These are phyloP conservation scores for Hoplostethus mediterraneus DNA, from an alignment of 2,797 vertebrate species.

Conservation along the genomic window DNA sequence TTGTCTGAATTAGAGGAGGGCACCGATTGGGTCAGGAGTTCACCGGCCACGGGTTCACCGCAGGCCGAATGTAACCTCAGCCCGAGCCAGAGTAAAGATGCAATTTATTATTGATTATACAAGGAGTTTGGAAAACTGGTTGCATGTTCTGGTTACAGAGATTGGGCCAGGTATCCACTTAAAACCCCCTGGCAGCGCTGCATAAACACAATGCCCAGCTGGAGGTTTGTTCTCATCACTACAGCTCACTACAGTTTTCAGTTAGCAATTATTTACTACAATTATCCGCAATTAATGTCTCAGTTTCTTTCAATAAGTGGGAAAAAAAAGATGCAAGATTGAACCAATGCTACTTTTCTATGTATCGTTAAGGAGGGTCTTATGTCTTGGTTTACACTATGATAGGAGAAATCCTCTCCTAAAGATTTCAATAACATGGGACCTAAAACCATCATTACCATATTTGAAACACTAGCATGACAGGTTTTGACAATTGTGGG, in stretches of 20 bases:
- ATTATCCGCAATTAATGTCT: neutral
- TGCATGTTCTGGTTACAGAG: neutral
- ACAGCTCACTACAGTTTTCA: no score
- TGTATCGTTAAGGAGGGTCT: no score
- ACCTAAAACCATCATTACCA: no score
- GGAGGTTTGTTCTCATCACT: no score
- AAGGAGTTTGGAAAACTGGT: slow-evolving; percentile 23
- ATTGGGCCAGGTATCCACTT: slow-evolving; percentile 4
- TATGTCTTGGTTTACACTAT: no score
- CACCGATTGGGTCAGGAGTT: slow-evolving; percentile 69
- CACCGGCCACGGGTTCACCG: slow-evolving; percentile 46
- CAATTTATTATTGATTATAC: slow-evolving; percentile 14
- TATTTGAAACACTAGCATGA: no score
- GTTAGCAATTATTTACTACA: no score
- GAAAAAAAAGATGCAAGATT: no score
- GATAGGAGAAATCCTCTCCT: no score
- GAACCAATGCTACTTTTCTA: no score
- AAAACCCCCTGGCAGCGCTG: neutral
- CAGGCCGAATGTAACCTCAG: slow-evolving; percentile 24
- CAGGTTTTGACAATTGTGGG: no score
- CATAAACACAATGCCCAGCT: neutral
- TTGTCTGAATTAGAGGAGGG: slow-evolving; percentile 54
- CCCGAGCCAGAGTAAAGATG: slow-evolving; percentile 6
- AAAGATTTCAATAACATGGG: no score
- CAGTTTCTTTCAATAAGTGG: neutral